A percentile compares a stretch with the other conserved stretches of the same genome.
Conservation (phyloP, 2,113 vertebrate species). For the Thalassarche chlororhynchos region DNA sequence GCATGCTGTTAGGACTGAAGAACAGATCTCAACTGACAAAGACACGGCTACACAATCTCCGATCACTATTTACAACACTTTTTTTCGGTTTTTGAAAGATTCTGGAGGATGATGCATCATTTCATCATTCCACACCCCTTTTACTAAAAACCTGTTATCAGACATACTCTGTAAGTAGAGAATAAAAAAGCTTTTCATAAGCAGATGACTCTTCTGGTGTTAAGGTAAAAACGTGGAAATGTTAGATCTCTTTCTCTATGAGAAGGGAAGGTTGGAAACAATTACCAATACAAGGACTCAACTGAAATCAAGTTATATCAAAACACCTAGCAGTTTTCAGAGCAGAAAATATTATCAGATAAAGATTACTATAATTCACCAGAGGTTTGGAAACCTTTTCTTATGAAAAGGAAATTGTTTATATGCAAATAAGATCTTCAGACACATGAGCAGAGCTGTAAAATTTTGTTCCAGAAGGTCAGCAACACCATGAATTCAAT, state of each 20-base stretch:
- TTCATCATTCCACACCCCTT: not conserved
- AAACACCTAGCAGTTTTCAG: not conserved
- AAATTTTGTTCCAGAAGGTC: conserved; percentile 29
- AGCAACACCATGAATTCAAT: conserved; percentile 5
- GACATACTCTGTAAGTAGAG: not conserved
- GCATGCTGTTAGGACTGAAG: fast-evolving
- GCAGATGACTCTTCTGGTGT: not conserved
- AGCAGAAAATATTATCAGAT: conserved; percentile 13
- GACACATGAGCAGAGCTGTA: conserved; percentile 2
- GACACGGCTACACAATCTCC: not conserved
- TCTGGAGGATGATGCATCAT: not conserved
- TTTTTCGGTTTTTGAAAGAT: not conserved
- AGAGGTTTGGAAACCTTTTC: not conserved
- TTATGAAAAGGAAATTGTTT: conserved; percentile 37
- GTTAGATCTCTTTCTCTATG: not conserved
- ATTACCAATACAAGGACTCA: not conserved
- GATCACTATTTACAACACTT: not conserved
- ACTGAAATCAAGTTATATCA: not conserved
- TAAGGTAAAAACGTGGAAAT: not conserved
- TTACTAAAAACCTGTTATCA: not conserved
- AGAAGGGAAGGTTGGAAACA: not conserved
- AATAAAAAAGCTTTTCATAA: not conserved
- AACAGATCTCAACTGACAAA: not conserved
- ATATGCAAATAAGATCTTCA: conserved; percentile 47
- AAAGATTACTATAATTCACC: not conserved